phyloP scores from a whole-genome alignment of 2,888 invertebrate species.

The Cylindroiulus punctatus region DNA sequence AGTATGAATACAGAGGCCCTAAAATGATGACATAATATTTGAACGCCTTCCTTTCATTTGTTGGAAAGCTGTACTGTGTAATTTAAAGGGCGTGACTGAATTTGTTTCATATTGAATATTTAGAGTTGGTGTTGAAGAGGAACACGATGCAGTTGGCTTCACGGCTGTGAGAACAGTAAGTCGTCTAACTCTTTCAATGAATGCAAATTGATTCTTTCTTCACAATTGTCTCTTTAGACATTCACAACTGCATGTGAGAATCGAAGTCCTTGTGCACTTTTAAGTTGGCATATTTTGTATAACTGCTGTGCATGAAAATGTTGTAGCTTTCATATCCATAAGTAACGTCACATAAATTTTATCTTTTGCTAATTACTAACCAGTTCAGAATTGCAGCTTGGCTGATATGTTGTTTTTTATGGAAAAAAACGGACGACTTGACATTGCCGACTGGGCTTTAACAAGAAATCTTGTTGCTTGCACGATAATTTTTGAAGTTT shows the following conservation, averaged over 20 bases:
- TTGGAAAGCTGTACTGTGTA: background rate
- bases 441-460: background rate
- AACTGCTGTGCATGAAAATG: background rate
- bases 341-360: background rate
- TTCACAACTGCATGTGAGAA: too few species aligned
- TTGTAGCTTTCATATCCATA: background rate
- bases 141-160: constrained; percentile 85
- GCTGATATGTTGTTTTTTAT: background rate
- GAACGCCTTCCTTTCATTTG: too few species aligned
- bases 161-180: constrained; percentile 85
- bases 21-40: too few species aligned
- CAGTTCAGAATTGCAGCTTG: background rate
- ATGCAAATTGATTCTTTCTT: too few species aligned
- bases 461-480: background rate
- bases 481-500: background rate
- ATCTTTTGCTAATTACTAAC: background rate
- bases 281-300: background rate
- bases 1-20: too few species aligned
- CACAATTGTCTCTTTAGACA: too few species aligned
- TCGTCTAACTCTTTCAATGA: constrained; percentile 62
- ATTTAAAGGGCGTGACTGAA: background rate
- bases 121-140: constrained; percentile 90
- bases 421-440: background rate
- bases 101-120: constrained; percentile 63
- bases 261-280: too few species aligned